Evolutionary conservation across 2,797 vertebrate genomes (phyloP).

Genomic region (Chrosomus eos): DNA sequence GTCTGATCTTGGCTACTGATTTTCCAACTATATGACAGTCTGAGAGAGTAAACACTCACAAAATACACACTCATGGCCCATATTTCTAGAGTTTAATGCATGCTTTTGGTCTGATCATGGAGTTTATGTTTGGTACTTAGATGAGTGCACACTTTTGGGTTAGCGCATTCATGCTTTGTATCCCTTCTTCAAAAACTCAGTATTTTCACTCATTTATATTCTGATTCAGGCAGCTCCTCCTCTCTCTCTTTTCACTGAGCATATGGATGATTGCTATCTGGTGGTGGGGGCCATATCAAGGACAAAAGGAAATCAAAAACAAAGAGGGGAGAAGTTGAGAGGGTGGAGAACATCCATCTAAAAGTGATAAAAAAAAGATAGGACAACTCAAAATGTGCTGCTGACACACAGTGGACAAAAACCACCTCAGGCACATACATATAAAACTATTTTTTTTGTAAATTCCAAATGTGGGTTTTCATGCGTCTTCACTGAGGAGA

Average conservation of each 20-base stretch:
- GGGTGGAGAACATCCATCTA: slow-evolving; percentile 8
- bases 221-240: neutral
- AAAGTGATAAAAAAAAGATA: neutral
- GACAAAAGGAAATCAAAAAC: slow-evolving; percentile 56
- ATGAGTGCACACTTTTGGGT: neutral
- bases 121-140: neutral
- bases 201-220: slow-evolving; percentile 22
- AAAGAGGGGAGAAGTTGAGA: neutral
- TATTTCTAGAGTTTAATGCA: neutral
- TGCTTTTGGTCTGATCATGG: neutral
- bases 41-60: neutral
- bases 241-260: slow-evolving; percentile 52
- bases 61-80: neutral
- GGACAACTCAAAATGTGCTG: neutral
- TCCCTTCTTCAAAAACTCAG: neutral
- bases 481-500: no score
- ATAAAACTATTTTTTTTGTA: no score
- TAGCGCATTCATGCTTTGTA: neutral
- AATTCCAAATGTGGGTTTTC: no score
- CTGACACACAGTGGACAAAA: neutral
- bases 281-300: slow-evolving; percentile 54
- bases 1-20: neutral
- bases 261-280: slow-evolving; percentile 58
- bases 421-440: no score
- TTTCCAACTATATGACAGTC: neutral